Evolutionary conservation across 2,888 invertebrate genomes (phyloP).

Genomic region (Mythimna lalbum): DNA sequence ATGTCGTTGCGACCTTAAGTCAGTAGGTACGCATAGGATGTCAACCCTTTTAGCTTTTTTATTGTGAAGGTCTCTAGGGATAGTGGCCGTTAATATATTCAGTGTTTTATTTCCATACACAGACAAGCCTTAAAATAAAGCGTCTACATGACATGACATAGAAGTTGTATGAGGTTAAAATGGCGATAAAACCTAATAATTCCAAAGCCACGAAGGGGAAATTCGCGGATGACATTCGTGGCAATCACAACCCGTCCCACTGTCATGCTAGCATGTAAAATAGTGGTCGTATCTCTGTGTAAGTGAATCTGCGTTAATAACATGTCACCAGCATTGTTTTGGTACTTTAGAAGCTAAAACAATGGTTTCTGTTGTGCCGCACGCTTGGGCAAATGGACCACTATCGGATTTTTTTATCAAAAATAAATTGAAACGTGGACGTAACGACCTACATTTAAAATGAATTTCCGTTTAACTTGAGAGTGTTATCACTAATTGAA

Average conservation of each 20-base stretch:
- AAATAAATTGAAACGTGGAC: constrained; percentile 23
- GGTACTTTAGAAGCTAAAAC: constrained; percentile 38
- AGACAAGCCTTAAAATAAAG: constrained; percentile 4
- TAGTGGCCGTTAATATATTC: constrained; percentile 16
- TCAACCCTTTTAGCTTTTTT: constrained; percentile 39
- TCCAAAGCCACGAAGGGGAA: constrained; percentile 22
- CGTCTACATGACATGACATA: constrained; percentile 16
- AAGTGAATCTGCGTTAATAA: constrained; percentile 50
- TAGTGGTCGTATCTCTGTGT: constrained; percentile 41
- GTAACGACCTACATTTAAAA: constrained; percentile 16
- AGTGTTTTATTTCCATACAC: constrained; percentile 20
- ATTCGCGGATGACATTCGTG: constrained; percentile 29
- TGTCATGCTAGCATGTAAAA: constrained; percentile 39
- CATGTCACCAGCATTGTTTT: constrained; percentile 43
- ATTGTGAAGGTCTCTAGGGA: constrained; percentile 12
- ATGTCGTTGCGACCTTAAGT: constrained; percentile 23
- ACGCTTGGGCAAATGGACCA: constrained; percentile 16
- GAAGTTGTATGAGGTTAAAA: constrained; percentile 18
- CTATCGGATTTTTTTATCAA: constrained; percentile 15
- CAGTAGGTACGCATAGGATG: constrained; percentile 17
- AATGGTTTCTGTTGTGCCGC: constrained; percentile 30
- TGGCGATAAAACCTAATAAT: constrained; percentile 33
- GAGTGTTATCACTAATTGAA: constrained; percentile 21
- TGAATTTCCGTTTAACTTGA: constrained; percentile 14
- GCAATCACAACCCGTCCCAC: constrained; percentile 32